phyloP scores from a whole-genome alignment of 2,888 invertebrate genomes.

The Ennomos fuscantarius region DNA sequence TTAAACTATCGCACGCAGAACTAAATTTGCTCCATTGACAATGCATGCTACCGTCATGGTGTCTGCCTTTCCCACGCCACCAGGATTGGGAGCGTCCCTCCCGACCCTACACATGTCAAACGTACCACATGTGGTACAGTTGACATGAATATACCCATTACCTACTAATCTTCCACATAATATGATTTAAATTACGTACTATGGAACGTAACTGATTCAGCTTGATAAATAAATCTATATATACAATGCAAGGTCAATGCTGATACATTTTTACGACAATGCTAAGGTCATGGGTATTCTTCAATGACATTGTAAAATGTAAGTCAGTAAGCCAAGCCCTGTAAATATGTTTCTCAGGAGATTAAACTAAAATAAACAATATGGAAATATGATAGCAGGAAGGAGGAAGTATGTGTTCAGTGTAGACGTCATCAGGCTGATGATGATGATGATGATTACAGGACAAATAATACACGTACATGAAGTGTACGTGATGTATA shows the following conservation, averaged over 20 bases:
- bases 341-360: no score
- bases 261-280: slow-evolving; percentile 2
- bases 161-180: slow-evolving; percentile 3
- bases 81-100: slow-evolving; percentile 24
- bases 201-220: slow-evolving; percentile 5
- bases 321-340: no score
- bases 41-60: slow-evolving; percentile 30
- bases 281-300: neutral
- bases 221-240: neutral
- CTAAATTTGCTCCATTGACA: slow-evolving; percentile 19
- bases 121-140: slow-evolving; percentile 14
- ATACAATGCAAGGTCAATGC: slow-evolving; percentile 20
- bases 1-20: neutral
- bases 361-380: no score
- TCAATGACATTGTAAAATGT: neutral
- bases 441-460: no score
- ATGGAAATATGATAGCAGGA: no score
- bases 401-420: no score
- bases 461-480: no score
- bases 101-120: slow-evolving; percentile 25
- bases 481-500: no score
- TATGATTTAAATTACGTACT: slow-evolving; percentile 9
- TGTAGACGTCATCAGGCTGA: no score
- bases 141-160: slow-evolving; percentile 9
- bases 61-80: slow-evolving; percentile 35